These are phyloP conservation scores for Geococcyx californianus DNA, from an alignment of 2,113 vertebrate genomes.

Conservation along the genomic window DNA sequence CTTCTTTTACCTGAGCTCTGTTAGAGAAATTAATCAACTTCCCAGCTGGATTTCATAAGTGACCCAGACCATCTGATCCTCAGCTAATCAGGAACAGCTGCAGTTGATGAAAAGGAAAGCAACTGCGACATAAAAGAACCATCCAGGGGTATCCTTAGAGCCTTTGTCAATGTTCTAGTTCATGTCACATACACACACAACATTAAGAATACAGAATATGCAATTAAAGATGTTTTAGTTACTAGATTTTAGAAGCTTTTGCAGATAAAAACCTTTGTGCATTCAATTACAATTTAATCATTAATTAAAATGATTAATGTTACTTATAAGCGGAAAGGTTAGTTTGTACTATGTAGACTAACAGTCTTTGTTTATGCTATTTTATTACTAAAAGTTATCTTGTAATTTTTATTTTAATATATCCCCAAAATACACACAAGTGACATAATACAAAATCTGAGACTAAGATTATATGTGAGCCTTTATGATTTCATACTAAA, in stretches of 20 bases:
- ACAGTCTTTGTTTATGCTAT: neutral
- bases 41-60: neutral
- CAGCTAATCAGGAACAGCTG: neutral
- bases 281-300: neutral
- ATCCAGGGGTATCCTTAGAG: neutral
- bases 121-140: neutral
- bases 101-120: neutral
- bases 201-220: neutral
- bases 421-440: neutral
- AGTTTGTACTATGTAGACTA: neutral
- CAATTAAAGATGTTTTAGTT: neutral
- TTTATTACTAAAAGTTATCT: neutral
- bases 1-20: neutral
- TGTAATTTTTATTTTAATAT: neutral
- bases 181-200: neutral
- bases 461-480: neutral
- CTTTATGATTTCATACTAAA: neutral
- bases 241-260: neutral
- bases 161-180: neutral
- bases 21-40: neutral
- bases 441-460: neutral
- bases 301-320: neutral
- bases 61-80: neutral
- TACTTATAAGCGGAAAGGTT: neutral
- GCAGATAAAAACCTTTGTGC: neutral